Evolutionary conservation across 2,888 invertebrate genomes (phyloP).

Genomic region (Erebia epiphron): DNA sequence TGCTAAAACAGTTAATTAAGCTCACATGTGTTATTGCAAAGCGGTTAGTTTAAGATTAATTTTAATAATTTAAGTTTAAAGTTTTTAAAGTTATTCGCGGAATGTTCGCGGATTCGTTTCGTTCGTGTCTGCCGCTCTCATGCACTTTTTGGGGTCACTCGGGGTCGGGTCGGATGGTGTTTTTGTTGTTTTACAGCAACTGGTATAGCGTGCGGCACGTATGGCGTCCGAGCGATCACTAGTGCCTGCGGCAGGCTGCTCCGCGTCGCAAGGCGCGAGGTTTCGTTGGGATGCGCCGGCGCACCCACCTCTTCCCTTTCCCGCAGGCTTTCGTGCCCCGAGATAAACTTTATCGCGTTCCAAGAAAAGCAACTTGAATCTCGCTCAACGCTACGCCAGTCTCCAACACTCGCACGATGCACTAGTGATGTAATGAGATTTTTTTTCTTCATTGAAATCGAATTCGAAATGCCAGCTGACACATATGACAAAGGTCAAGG

Average conservation of each 20-base stretch:
- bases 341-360: slow-evolving; percentile 47
- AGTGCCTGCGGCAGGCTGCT: slow-evolving; percentile 32
- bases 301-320: slow-evolving; percentile 53
- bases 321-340: slow-evolving; percentile 57
- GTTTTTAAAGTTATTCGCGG: slow-evolving; percentile 55
- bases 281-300: slow-evolving; percentile 42
- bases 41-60: slow-evolving; percentile 54
- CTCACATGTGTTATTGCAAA: slow-evolving; percentile 67
- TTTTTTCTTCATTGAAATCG: not conserved
- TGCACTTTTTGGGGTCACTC: slow-evolving; percentile 71
- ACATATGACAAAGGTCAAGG: slow-evolving; percentile 6
- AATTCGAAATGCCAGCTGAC: slow-evolving; percentile 2
- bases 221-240: slow-evolving; percentile 73
- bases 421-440: slow-evolving; percentile 9
- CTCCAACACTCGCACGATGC: slow-evolving; percentile 21
- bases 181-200: slow-evolving; percentile 50
- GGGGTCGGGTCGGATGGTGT: slow-evolving; percentile 58
- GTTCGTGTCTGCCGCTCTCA: slow-evolving; percentile 70
- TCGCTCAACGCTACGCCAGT: not conserved
- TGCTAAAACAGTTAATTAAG: slow-evolving; percentile 60
- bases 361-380: slow-evolving; percentile 47
- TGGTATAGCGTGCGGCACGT: slow-evolving; percentile 56
- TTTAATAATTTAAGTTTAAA: slow-evolving; percentile 36
- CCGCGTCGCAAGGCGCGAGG: slow-evolving; percentile 31
- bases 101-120: slow-evolving; percentile 61